Evolutionary conservation across 2,888 invertebrate genomes (phyloP).

Genomic region (Galeopsomyia nigrocyanea): DNA sequence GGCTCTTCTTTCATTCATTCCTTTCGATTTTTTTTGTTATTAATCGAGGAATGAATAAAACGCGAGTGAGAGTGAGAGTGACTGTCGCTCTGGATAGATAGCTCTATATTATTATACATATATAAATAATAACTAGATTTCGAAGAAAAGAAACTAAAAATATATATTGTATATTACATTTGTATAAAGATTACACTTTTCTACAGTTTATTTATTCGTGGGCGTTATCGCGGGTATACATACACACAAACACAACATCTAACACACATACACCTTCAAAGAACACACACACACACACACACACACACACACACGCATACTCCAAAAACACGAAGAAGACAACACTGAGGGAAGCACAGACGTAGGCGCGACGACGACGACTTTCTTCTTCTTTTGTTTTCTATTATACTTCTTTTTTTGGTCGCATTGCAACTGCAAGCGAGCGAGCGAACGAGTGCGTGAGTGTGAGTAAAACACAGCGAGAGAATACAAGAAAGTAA

Average conservation of each 20-base stretch:
- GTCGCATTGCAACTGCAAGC: slow-evolving; percentile 16
- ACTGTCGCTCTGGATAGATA: slow-evolving; percentile 58
- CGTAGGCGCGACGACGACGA: slow-evolving; percentile 29
- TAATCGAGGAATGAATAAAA: too few relatives aligned
- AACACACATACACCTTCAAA: too few relatives aligned
- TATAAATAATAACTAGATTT: slow-evolving; percentile 59
- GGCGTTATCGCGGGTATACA: slow-evolving; percentile 62
- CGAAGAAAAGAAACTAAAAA: slow-evolving; percentile 53
- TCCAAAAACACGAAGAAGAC: not conserved
- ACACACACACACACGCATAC: too few relatives aligned
- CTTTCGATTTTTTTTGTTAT: too few relatives aligned
- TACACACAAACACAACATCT: not conserved
- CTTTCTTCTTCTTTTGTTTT: slow-evolving; percentile 23
- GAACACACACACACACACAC: too few relatives aligned
- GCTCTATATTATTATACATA: slow-evolving; percentile 64
- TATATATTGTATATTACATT: slow-evolving; percentile 69
- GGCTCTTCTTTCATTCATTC: too few relatives aligned
- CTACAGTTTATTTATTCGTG: slow-evolving; percentile 68
- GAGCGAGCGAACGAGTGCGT: too few relatives aligned
- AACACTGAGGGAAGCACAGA: slow-evolving; percentile 7
- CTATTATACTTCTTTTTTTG: slow-evolving; percentile 19
- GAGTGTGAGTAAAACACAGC: too few relatives aligned
- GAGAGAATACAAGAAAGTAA: slow-evolving; percentile 26
- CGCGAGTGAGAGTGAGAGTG: too few relatives aligned
- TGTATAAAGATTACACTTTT: slow-evolving; percentile 68